Conservation (phyloP, 2,113 vertebrate genomes). For the Candoia aspera region DNA sequence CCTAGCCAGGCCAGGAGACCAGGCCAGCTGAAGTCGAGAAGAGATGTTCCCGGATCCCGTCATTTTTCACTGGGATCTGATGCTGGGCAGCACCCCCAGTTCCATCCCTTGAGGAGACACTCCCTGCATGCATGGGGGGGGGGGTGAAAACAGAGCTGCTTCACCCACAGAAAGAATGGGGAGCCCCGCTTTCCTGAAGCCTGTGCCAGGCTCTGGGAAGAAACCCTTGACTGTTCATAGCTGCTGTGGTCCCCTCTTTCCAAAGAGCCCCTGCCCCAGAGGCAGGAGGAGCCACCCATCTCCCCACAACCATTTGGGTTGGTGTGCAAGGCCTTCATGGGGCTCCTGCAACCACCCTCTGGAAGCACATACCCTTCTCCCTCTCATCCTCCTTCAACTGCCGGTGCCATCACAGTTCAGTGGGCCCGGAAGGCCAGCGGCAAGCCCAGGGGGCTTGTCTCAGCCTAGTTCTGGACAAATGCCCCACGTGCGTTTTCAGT, state of each 20-base stretch:
- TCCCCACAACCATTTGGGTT: neutral
- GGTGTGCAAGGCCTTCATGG: neutral
- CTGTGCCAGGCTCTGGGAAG: neutral
- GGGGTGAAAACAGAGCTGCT: neutral
- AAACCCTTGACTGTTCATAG: neutral
- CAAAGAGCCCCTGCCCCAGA: neutral
- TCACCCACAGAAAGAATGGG: neutral
- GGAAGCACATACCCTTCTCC: neutral
- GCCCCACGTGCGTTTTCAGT: neutral
- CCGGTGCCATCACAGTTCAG: neutral
- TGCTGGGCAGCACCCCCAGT: neutral
- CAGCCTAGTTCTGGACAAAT: neutral
- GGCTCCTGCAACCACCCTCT: neutral
- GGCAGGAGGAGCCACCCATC: neutral
- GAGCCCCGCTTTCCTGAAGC: neutral
- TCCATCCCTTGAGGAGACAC: neutral
- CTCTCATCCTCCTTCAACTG: neutral
- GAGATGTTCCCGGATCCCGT: neutral
- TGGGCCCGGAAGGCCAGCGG: neutral
- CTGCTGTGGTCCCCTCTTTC: neutral
- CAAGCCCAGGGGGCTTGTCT: neutral
- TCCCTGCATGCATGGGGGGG: neutral
- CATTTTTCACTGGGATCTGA: neutral
- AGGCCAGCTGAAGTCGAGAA: neutral
- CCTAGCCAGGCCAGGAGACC: neutral